These are phyloP conservation scores for Rhopalosiphum padi DNA, from an alignment of 1,140 invertebrate genomes.

Conservation along the genomic window DNA sequence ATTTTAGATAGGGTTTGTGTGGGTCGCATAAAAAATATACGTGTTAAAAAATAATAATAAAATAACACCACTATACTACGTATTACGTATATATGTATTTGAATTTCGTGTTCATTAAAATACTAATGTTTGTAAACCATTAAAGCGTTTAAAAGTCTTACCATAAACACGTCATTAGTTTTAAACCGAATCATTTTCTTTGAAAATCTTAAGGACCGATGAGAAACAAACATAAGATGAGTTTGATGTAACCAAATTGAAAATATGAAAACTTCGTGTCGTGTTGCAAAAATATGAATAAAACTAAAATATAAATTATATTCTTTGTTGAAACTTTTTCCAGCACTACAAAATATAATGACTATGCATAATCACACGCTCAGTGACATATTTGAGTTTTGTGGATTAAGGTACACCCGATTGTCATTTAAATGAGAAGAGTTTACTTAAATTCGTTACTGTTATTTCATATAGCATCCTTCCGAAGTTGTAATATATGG, in stretches of 20 bases:
- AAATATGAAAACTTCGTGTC: not conserved
- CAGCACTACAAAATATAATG: not conserved
- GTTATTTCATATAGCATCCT: not conserved
- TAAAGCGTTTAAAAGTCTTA: not conserved
- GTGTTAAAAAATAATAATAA: no score
- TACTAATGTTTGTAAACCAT: not conserved
- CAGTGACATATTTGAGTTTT: not conserved
- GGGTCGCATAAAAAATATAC: no score
- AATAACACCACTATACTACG: not conserved
- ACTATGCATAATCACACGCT: not conserved
- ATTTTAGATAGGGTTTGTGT: no score
- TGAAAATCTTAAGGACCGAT: not conserved
- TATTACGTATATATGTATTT: not conserved
- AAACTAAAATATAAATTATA: not conserved
- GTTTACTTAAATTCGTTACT: not conserved
- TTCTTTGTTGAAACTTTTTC: not conserved
- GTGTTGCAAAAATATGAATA: not conserved
- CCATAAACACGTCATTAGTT: not conserved
- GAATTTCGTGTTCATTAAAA: not conserved
- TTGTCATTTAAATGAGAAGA: slow-evolving; percentile 30
- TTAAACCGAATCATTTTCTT: not conserved
- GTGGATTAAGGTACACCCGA: not conserved
- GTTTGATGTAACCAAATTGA: not conserved
- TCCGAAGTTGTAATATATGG: not conserved
- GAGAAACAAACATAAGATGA: not conserved